Evolutionary conservation across 2,888 invertebrate species (phyloP).

Genomic region (Protophormia terraenovae): DNA sequence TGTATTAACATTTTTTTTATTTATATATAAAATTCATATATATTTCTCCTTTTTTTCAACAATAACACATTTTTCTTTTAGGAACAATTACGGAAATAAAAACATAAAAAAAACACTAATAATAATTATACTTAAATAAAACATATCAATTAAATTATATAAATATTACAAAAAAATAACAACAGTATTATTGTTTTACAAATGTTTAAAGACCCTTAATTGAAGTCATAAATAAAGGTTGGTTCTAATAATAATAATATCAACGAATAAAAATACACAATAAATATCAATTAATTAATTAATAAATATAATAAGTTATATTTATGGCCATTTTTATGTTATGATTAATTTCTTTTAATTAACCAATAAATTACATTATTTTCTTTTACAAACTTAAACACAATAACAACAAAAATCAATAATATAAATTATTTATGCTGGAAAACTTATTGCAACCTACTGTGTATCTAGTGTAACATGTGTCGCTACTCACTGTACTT

Average conservation of each 20-base stretch:
- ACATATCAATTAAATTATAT: background rate
- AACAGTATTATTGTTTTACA: background rate
- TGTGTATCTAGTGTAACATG: background rate
- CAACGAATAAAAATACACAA: background rate
- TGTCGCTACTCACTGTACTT: background rate
- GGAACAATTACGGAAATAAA: slow-evolving; percentile 19
- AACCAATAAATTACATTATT: slow-evolving; percentile 3
- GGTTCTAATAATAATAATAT: background rate
- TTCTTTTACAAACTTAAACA: background rate
- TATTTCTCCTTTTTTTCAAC: background rate
- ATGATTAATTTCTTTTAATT: background rate
- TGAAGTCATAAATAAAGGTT: background rate
- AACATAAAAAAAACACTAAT: background rate
- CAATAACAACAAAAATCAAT: slow-evolving; percentile 3
- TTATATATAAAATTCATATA: background rate
- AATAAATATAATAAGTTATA: background rate
- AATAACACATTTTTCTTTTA: slow-evolving; percentile 26
- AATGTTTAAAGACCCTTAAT: background rate
- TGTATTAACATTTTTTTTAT: background rate
- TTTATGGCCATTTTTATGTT: background rate
- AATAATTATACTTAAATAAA: background rate
- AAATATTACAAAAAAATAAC: background rate
- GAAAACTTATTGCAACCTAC: slow-evolving; percentile 41
- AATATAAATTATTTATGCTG: background rate
- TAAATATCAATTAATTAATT: background rate